Evolutionary conservation across 2,797 vertebrate genomes (phyloP).

Genomic region (Platalea minor): DNA sequence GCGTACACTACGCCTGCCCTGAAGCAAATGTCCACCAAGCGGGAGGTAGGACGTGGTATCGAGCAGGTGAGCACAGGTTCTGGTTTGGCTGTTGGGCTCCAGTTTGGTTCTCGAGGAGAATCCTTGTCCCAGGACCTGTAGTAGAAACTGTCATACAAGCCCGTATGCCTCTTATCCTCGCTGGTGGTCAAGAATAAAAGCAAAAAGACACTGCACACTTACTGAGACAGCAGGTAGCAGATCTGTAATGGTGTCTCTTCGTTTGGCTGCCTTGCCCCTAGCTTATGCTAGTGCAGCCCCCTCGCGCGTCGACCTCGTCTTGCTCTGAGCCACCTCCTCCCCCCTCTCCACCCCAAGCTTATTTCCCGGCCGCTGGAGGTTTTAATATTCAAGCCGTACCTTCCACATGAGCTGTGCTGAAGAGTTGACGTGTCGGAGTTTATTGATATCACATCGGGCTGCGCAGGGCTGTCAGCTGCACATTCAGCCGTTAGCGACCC

Average conservation of each 20-base stretch:
- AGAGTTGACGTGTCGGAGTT: conserved; percentile 84
- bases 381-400: conserved; percentile 83
- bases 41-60: not conserved
- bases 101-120: not conserved
- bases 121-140: not conserved
- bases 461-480: conserved; percentile 86
- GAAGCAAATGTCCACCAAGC: not conserved
- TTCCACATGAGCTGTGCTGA: conserved; percentile 80
- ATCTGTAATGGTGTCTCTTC: not conserved
- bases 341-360: conserved; percentile 60
- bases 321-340: conserved; percentile 34
- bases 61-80: not conserved
- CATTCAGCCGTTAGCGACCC: conserved; percentile 83
- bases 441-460: conserved; percentile 84
- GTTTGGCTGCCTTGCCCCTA: not conserved
- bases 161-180: not conserved
- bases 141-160: not conserved
- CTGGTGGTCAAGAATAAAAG: not conserved
- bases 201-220: not conserved
- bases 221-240: not conserved
- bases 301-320: not conserved
- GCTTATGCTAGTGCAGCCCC: not conserved
- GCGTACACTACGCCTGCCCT: fast-evolving
- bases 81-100: not conserved
- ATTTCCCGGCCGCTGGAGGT: conserved; percentile 71